Percentiles rank a stretch among this genome's conserved stretches.
These are phyloP conservation scores for Drosophila oshimai DNA, from an alignment of 1,140 invertebrate genomes.

Conservation along the genomic window DNA sequence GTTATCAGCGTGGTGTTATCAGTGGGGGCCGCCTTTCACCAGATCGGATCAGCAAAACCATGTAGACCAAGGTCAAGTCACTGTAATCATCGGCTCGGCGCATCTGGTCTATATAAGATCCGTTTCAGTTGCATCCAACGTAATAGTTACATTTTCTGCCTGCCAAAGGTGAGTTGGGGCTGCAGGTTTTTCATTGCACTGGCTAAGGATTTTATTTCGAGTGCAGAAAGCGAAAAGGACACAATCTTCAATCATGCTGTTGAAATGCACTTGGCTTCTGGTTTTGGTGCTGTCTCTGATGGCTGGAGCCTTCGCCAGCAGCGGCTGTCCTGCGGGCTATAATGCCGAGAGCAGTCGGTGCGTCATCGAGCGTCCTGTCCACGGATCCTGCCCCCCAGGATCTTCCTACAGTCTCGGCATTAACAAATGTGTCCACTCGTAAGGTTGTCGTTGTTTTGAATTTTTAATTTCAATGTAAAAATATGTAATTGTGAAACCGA, in stretches of 20 bases:
- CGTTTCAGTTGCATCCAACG: background rate
- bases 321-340: slow-evolving; percentile 59
- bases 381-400: slow-evolving; percentile 63
- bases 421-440: slow-evolving; percentile 71
- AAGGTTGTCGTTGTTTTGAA: background rate
- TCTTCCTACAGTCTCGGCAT: slow-evolving; percentile 55
- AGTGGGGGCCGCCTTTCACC: background rate
- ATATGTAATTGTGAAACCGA: background rate
- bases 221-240: background rate
- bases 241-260: slow-evolving; percentile 19
- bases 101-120: slow-evolving; percentile 39
- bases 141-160: slow-evolving; percentile 45
- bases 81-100: slow-evolving; percentile 10
- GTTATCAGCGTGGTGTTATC: slow-evolving; percentile 12
- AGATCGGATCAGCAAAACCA: background rate
- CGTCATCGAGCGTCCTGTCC: slow-evolving; percentile 56
- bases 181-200: background rate
- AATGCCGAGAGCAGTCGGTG: slow-evolving; percentile 50
- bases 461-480: background rate
- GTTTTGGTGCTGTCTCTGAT: slow-evolving; percentile 56
- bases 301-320: slow-evolving; percentile 41
- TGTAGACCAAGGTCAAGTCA: slow-evolving; percentile 15
- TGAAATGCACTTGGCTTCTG: slow-evolving; percentile 61
- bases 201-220: background rate
- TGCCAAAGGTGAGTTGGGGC: slow-evolving; percentile 30